Conservation (phyloP, 2,113 vertebrate species). For the Ovis aries region DNA sequence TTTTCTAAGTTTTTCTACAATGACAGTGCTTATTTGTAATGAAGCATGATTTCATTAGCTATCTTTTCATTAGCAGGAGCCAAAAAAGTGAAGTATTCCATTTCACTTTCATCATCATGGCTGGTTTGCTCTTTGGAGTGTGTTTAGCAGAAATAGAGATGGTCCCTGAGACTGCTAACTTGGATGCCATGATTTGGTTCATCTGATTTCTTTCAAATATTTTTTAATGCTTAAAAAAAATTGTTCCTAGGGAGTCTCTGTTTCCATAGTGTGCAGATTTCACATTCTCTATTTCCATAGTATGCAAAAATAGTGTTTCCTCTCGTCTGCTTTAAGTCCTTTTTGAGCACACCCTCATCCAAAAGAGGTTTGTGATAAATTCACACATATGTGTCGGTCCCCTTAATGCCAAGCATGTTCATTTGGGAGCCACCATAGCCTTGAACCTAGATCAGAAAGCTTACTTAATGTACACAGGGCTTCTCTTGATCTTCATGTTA, state of each 20-base stretch:
- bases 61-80: not conserved
- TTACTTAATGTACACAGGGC: not conserved
- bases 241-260: not conserved
- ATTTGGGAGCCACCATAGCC: not conserved
- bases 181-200: not conserved
- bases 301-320: not conserved
- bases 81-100: not conserved
- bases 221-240: slow-evolving; percentile 4
- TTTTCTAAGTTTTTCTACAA: not conserved
- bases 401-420: not conserved
- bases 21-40: not conserved
- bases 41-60: not conserved
- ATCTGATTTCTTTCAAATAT: slow-evolving; percentile 13
- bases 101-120: not conserved
- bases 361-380: not conserved
- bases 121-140: not conserved
- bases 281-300: not conserved
- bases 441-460: not conserved
- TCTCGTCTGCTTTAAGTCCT: not conserved
- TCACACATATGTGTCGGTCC: not conserved
- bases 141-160: not conserved
- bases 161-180: not conserved
- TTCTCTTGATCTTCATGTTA: not conserved
- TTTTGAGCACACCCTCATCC: not conserved
- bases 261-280: not conserved